These are phyloP conservation scores for Xanthorhoe spadicearia DNA, from an alignment of 2,888 invertebrate species.

Conservation along the genomic window DNA sequence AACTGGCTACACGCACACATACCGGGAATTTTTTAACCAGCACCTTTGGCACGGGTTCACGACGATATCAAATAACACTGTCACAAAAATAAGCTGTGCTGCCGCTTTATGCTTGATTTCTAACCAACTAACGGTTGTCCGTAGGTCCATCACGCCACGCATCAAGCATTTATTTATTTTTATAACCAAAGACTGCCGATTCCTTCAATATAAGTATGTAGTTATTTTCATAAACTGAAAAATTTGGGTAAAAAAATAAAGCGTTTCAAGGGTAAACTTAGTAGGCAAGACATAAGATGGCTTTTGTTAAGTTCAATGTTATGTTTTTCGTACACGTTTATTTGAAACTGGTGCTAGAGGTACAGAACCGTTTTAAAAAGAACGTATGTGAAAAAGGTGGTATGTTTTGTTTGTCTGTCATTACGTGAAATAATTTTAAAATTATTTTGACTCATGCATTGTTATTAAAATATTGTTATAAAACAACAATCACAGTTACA, in stretches of 20 bases:
- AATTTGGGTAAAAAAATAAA: too few relatives aligned
- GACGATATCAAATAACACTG: neutral
- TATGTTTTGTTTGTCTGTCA: constrained; percentile 1
- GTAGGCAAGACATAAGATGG: too few relatives aligned
- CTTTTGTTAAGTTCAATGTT: neutral
- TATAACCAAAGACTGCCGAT: too few relatives aligned
- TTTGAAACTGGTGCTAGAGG: neutral
- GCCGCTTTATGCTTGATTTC: too few relatives aligned
- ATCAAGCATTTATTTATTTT: too few relatives aligned
- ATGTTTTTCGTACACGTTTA: neutral
- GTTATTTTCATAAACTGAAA: too few relatives aligned
- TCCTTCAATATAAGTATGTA: too few relatives aligned
- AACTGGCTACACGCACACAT: constrained; percentile 55
- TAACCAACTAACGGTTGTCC: too few relatives aligned
- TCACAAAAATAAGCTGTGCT: neutral
- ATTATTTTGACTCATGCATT: neutral
- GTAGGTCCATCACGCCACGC: too few relatives aligned
- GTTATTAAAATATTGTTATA: neutral
- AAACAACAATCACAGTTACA: too few relatives aligned
- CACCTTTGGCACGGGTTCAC: constrained; percentile 9
- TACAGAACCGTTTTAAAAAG: neutral
- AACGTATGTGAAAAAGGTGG: neutral
- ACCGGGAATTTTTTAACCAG: constrained; percentile 47
- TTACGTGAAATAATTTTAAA: neutral
- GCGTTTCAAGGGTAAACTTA: too few relatives aligned